Base-by-base conservation (phyloP, 2,113 vertebrate genomes). In the Hystrix cristata region DNA sequence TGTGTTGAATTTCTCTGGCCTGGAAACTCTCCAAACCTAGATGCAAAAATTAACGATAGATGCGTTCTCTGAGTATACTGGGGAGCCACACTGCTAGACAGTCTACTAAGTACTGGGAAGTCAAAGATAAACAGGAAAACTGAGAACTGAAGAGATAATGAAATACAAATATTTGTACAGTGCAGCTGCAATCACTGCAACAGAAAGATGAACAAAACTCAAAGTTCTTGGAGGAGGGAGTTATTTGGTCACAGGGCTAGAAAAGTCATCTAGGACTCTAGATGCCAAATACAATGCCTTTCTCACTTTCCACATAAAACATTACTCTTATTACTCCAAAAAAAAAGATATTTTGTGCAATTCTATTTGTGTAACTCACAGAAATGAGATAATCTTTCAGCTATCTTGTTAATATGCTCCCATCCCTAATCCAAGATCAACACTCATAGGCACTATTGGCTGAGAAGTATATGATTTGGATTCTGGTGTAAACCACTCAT, bases 401-500 rank as follows among this genome's bases (percentile, higher is more conserved):
- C 5, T 34, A 71, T 93, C 96, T 95, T 97, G 71, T 97, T 97
- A 95, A 95, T 96, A 90, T 6, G 5, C 69, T 34, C 15, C 53
- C 51, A 64, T 82, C 38, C 48, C 43, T 84, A 91, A 80, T 96
- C 95, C 95, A 97, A 96, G 55, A 95, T 94, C 96, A 98, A 96
- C 96, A 95, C 55, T 86, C 90, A 72, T 23, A 46, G 51, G n/a
- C 23, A 53, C 55, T 67, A 57, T 65, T 97, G 96, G 90, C 95
- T 14, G 71, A 95, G 92, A 93, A 96, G 57, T 78, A 19, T 94
- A 38, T 96, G 83, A 95, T 97, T 97, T 95, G 48, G 90, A 96
- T 95, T 90, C 90, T 69, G 21, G 46, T 87, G 72, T 55, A 96
- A 97, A 85, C 90, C 92, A 85, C 62, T 93, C 87, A 85, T 92